phyloP scores from a whole-genome alignment of 2,113 vertebrate genomes.

The Charadrius vociferus region DNA sequence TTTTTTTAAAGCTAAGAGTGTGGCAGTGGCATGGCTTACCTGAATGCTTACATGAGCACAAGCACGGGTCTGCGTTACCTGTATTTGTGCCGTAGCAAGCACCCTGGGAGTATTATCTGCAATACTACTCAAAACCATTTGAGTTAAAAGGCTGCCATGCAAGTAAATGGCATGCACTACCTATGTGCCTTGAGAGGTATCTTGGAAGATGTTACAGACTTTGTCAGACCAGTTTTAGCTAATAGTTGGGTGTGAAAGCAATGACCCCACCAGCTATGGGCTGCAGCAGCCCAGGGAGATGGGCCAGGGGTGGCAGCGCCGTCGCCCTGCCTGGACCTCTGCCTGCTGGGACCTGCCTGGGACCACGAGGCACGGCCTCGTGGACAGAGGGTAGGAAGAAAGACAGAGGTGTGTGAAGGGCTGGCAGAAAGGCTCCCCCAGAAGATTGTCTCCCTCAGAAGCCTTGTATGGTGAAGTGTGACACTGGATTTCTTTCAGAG shows the following conservation, averaged over 20 bases:
- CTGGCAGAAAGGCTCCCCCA: neutral
- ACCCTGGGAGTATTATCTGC: neutral
- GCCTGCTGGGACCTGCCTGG: neutral
- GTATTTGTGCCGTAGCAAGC: neutral
- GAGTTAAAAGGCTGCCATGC: neutral
- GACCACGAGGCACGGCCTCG: neutral
- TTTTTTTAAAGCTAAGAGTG: neutral
- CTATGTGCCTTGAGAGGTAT: neutral
- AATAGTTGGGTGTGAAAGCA: neutral
- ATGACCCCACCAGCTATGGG: neutral
- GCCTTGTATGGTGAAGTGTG: neutral
- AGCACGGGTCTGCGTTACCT: neutral
- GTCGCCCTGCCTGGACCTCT: neutral
- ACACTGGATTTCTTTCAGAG: neutral
- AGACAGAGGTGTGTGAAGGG: neutral
- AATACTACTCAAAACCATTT: rapidly evolving
- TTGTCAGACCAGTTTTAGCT: neutral
- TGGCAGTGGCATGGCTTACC: neutral
- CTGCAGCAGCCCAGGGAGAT: rapidly evolving
- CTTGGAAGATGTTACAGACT: neutral
- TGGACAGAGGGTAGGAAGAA: neutral
- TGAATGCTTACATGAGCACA: neutral
- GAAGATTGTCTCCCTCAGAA: neutral
- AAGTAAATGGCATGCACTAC: neutral
- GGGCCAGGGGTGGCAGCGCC: rapidly evolving